Conservation (phyloP, 2,797 vertebrate genomes). For the Lithobates sylvaticus region DNA sequence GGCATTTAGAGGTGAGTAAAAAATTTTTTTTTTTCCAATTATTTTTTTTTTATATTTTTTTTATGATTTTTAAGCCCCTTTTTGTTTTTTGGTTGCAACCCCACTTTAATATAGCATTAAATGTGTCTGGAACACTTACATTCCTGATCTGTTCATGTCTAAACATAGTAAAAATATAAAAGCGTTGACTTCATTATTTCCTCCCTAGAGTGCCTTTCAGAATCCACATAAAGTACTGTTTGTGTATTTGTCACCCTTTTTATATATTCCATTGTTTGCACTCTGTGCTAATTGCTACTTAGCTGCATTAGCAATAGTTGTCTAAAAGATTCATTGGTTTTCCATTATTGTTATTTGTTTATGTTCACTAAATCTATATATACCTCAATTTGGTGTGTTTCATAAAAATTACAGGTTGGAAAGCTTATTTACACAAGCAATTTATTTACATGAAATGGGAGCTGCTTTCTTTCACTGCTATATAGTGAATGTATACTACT, state of each 20-base stretch:
- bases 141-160: slow-evolving; percentile 26
- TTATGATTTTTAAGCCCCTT: no score
- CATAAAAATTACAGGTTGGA: slow-evolving; percentile 18
- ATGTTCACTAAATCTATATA: slow-evolving; percentile 38
- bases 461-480: neutral
- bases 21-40: no score
- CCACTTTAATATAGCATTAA: slow-evolving; percentile 1
- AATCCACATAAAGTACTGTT: slow-evolving; percentile 46
- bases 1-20: no score
- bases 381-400: slow-evolving; percentile 27
- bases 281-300: slow-evolving; percentile 44
- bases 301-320: slow-evolving; percentile 35
- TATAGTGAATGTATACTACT: neutral
- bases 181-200: slow-evolving; percentile 49
- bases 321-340: slow-evolving; percentile 36
- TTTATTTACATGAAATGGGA: neutral
- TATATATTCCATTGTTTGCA: slow-evolving; percentile 46
- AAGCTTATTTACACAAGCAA: slow-evolving; percentile 20
- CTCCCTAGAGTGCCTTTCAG: slow-evolving; percentile 49
- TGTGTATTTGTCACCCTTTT: slow-evolving; percentile 52
- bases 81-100: no score
- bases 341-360: slow-evolving; percentile 39
- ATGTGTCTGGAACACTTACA: neutral
- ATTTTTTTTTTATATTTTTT: no score
- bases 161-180: slow-evolving; percentile 47